A percentile compares a stretch with the other conserved stretches of the same genome.
phyloP scores from a whole-genome alignment of 2,797 vertebrate species.

The Octomys mimax region DNA sequence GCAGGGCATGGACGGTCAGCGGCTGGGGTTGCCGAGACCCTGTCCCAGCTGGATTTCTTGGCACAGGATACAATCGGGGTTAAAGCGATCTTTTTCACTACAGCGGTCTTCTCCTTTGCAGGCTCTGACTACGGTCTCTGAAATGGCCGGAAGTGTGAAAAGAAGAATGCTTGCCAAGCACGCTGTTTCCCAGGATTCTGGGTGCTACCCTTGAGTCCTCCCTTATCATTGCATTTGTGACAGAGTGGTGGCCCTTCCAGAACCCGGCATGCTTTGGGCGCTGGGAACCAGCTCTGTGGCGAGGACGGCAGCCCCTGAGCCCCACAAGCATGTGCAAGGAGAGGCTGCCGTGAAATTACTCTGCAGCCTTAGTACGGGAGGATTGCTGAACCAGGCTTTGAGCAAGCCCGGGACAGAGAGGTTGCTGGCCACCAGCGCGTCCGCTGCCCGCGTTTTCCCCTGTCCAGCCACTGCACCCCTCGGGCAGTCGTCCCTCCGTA shows the following conservation, averaged over 20 bases:
- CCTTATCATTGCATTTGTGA: neutral
- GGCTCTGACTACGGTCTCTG: neutral
- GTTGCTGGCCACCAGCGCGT: neutral
- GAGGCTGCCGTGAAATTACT: neutral
- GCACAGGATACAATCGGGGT: neutral
- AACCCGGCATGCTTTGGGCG: rapidly evolving
- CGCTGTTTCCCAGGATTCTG: neutral
- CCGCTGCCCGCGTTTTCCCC: neutral
- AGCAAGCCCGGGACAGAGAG: neutral
- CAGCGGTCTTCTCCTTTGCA: neutral
- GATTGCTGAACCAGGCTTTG: neutral
- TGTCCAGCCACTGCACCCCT: neutral
- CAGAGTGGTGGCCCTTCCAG: no score
- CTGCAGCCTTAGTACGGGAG: neutral
- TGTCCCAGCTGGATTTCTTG: neutral
- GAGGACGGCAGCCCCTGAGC: neutral
- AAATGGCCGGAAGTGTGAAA: neutral
- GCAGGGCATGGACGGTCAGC: neutral
- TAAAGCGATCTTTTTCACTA: neutral
- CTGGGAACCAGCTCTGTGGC: neutral
- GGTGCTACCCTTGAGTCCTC: neutral
- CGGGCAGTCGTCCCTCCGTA: neutral
- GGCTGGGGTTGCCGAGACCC: neutral
- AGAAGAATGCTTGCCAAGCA: no score
- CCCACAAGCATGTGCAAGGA: neutral